Evolutionary conservation across 1,140 invertebrate species (phyloP), one percentile per base, ranked within the genome.

Genomic region (Drusus annulatus): DNA sequence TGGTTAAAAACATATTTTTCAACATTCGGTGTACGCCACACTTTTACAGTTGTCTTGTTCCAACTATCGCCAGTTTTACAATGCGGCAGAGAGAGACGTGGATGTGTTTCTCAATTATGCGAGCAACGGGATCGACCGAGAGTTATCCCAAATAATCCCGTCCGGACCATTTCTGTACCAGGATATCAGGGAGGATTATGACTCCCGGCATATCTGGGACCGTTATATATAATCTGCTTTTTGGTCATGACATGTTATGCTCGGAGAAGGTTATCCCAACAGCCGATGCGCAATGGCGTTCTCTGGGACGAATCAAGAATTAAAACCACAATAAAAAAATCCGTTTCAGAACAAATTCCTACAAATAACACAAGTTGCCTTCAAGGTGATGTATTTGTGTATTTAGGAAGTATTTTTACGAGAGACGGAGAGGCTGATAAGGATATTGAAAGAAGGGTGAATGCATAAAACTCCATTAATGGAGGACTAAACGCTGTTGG

Each of bases 181-280:
- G 23, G 71, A 74, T 74, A 74, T 74, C 71, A 73, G 54, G 19
- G 76, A 31, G 76, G 62, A 68, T 65, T 50, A 78, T 19, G 10
- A 21, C 10, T 23, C 31, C 60, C 21, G 76, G 62, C 45, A 68
- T 52, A 60, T 65, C 25, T 65, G 76, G 25, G 54, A 51, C 73
- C 58, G 80, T 81, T 78, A 81, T 81, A 76, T 78, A 81, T 81
- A 76, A 81, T 81, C 76, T 81, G 76, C 71, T 81, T 81, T 81
- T 81, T 75, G 80, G 76, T 69, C 69, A 75, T 75, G 80, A 75
- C 8, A 36, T 45, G 36, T 45, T 45, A 45, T 45, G 69, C 80
- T 78, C 5, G 50, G 63, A 62, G 13, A 80, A 81, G 80, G 80
- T 81, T 81, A 81, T 81, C 80, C 75, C 54, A 81, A 81, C 65